Evolutionary conservation across 2,888 invertebrate species (phyloP).

Genomic region (Tinea semifulvella): DNA sequence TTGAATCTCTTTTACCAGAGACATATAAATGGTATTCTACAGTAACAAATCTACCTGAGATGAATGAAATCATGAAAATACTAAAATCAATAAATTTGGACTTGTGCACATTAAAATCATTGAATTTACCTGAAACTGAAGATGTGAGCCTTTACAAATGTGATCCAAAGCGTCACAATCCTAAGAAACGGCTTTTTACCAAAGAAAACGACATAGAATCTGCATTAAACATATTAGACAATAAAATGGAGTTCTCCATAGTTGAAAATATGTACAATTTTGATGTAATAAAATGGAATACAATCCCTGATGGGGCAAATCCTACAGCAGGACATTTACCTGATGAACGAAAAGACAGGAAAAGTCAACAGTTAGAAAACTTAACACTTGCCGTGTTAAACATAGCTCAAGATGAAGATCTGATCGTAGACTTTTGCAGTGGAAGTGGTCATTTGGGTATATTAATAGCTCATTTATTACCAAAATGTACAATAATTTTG

Average conservation of each 20-base stretch:
- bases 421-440: constrained; percentile 93
- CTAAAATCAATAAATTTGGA: constrained; percentile 23
- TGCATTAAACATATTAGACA: constrained; percentile 52
- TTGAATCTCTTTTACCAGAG: constrained; percentile 64
- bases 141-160: constrained; percentile 79
- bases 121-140: constrained; percentile 45
- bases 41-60: constrained; percentile 29
- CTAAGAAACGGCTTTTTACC: constrained; percentile 77
- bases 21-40: constrained; percentile 70
- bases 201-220: constrained; percentile 78
- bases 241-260: constrained; percentile 49
- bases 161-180: constrained; percentile 79
- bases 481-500: constrained; percentile 79
- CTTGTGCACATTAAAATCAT: background rate
- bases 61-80: constrained; percentile 23
- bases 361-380: constrained; percentile 89
- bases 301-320: constrained; percentile 76
- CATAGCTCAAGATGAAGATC: constrained; percentile 72
- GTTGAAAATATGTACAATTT: constrained; percentile 30
- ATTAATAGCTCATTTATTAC: constrained; percentile 80
- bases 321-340: constrained; percentile 85
- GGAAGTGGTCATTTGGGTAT: constrained; percentile 95
- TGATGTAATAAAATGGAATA: constrained; percentile 69
- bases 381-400: constrained; percentile 79
- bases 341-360: constrained; percentile 73